Evolutionary conservation across 1,140 invertebrate genomes (phyloP).

Genomic region (Penaeus japonicus): DNA sequence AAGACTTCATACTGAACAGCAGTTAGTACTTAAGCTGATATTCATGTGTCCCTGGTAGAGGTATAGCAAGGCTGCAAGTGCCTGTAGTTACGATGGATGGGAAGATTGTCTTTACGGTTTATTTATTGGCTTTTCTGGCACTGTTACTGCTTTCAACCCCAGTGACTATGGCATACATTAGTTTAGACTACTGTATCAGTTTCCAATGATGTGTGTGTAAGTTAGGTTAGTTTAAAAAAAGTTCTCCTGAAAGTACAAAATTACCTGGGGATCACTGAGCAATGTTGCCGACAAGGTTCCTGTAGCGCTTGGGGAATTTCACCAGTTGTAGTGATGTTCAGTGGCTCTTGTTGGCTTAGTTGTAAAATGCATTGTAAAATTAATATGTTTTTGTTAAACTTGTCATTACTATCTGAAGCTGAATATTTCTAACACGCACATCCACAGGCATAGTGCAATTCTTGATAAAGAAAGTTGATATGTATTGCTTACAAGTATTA

Average conservation of each 20-base stretch:
- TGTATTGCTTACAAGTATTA: no score
- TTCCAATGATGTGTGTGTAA: conserved; percentile 4
- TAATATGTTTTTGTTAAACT: neutral
- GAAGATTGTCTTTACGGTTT: conserved; percentile 1
- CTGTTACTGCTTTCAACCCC: conserved; percentile 29
- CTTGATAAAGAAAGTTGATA: neutral
- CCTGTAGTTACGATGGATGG: conserved; percentile 11
- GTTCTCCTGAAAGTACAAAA: conserved; percentile 41
- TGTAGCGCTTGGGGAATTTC: conserved; percentile 26
- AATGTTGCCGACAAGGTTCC: conserved; percentile 29
- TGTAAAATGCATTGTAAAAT: neutral
- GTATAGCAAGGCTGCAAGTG: conserved; percentile 24
- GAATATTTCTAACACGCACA: neutral
- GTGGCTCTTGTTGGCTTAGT: neutral
- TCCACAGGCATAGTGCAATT: conserved; percentile 4
- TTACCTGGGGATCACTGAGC: conserved; percentile 26
- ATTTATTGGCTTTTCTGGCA: conserved; percentile 22
- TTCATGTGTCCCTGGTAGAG: neutral
- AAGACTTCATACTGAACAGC: no score
- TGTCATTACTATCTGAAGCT: neutral
- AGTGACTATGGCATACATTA: conserved; percentile 26
- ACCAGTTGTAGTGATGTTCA: neutral
- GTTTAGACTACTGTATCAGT: neutral
- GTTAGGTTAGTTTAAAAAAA: conserved; percentile 30
- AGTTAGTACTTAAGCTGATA: no score